Conservation (phyloP, 2,113 vertebrate species). For the Rhea pennata region DNA sequence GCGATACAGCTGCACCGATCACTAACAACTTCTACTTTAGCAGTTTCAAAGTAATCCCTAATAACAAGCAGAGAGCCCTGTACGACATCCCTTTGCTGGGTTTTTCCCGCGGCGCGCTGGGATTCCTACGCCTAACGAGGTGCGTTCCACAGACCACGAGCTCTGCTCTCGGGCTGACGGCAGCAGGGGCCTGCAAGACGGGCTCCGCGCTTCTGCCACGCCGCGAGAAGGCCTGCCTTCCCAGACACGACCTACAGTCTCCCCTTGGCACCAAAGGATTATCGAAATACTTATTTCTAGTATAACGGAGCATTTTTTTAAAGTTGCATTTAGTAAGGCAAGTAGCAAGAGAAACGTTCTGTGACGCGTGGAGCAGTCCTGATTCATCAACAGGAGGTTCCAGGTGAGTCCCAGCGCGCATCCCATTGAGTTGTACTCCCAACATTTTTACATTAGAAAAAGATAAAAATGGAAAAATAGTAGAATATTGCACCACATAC, state of each 20-base stretch:
- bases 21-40: neutral
- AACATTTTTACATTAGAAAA: neutral
- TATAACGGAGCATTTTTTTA: neutral
- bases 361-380: neutral
- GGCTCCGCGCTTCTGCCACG: no score
- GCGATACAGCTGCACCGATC: neutral
- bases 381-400: neutral
- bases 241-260: neutral
- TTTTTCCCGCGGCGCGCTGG: fast-evolving
- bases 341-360: neutral
- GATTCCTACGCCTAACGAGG: neutral
- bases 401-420: neutral
- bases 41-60: neutral
- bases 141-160: neutral
- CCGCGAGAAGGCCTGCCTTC: no score
- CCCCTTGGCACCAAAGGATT: neutral
- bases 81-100: neutral
- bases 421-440: neutral
- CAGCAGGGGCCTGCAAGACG: neutral
- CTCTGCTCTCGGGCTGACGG: neutral
- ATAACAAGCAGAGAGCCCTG: neutral
- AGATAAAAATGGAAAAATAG: neutral
- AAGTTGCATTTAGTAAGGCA: neutral
- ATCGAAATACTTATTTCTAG: neutral
- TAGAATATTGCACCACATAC: neutral